Percentiles rank a stretch among this genome's conserved stretches.
Conservation (phyloP, 1,140 invertebrate genomes). For the Heterodera schachtii region DNA sequence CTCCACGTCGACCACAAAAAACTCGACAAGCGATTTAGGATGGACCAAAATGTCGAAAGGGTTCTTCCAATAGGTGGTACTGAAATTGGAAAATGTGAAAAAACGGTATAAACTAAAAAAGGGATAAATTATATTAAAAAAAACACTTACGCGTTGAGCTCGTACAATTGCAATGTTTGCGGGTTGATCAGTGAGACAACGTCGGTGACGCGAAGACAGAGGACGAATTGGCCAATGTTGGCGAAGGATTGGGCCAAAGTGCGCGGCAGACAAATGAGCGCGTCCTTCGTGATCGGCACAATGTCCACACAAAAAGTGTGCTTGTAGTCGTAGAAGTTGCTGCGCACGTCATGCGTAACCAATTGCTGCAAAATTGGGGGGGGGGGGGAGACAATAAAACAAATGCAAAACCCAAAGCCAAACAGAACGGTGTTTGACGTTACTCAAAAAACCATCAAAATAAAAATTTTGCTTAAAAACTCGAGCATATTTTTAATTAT, state of each 20-base stretch:
- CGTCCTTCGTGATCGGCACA: constrained; percentile 91
- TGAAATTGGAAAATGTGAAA: constrained; percentile 82
- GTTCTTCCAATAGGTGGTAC: constrained; percentile 80
- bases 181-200: constrained; percentile 91
- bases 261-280: constrained; percentile 88
- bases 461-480: too few species aligned
- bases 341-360: constrained; percentile 94
- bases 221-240: constrained; percentile 86
- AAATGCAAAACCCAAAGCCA: too few species aligned
- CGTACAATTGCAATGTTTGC: constrained; percentile 80
- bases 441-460: too few species aligned
- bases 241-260: constrained; percentile 75
- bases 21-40: constrained; percentile 87
- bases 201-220: constrained; percentile 85
- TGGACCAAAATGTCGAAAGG: constrained; percentile 85
- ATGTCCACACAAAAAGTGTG: constrained; percentile 84
- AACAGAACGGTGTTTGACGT: too few species aligned
- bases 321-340: constrained; percentile 96
- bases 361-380: constrained; percentile 80
- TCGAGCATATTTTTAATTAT: too few species aligned
- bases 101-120: constrained; percentile 61
- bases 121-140: background rate
- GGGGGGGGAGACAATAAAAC: too few species aligned
- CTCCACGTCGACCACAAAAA: constrained; percentile 91
- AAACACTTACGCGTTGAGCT: constrained; percentile 55